Percentiles rank a stretch among this genome's conserved stretches.
These are phyloP conservation scores for Gracilinanus agilis DNA, from an alignment of 2,113 vertebrate species.

Conservation along the genomic window DNA sequence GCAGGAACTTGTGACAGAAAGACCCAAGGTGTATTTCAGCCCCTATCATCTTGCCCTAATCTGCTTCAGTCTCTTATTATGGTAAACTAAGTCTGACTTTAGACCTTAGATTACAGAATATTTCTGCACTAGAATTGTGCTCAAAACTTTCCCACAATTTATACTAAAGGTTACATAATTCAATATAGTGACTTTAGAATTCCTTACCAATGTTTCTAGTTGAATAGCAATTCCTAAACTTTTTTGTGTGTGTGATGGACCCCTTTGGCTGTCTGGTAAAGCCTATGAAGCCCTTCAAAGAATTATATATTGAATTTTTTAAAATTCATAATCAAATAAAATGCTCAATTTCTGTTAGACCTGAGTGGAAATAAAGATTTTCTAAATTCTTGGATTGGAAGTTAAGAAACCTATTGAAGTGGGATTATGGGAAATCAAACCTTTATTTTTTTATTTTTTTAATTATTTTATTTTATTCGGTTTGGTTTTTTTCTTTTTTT, in stretches of 20 bases:
- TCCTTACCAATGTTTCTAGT: background rate
- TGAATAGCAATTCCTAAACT: background rate
- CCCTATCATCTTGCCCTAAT: background rate
- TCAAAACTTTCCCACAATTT: background rate
- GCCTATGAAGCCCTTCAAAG: too few relatives aligned
- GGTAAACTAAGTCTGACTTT: background rate
- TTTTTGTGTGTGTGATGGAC: background rate
- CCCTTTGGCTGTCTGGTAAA: background rate
- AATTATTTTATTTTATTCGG: too few relatives aligned
- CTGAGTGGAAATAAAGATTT: background rate
- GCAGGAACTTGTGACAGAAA: background rate
- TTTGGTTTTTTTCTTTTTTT: too few relatives aligned
- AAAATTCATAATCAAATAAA: background rate
- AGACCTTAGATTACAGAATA: background rate
- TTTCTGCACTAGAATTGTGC: slow-evolving; percentile 15
- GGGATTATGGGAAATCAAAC: background rate
- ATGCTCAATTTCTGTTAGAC: background rate
- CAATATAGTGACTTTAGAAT: slow-evolving; percentile 3
- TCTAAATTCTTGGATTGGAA: background rate
- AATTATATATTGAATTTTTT: background rate
- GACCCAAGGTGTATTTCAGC: background rate
- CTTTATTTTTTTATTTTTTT: too few relatives aligned
- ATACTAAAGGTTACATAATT: background rate
- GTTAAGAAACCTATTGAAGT: background rate
- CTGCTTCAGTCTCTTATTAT: background rate